A percentile compares a stretch with the other conserved stretches of the same genome.
phyloP scores from a whole-genome alignment of 2,797 vertebrate species.

The Leucoraja ocellata region DNA sequence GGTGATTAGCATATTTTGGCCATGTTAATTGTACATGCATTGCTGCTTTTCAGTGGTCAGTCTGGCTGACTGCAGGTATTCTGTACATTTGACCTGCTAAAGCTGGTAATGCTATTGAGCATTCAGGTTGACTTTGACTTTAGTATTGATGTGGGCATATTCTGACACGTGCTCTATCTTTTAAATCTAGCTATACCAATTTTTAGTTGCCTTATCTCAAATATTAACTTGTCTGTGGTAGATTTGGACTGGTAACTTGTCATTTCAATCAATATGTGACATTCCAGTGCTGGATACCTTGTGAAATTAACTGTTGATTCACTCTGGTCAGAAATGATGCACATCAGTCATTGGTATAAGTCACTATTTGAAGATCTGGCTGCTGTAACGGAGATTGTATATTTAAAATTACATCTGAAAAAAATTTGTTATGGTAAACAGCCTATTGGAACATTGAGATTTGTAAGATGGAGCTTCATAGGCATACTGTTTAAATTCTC shows the following conservation, averaged over 20 bases:
- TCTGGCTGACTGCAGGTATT: slow-evolving; percentile 20
- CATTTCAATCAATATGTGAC: slow-evolving; percentile 21
- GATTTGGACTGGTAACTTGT: slow-evolving; percentile 31
- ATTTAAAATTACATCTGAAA: slow-evolving; percentile 31
- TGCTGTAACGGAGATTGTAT: slow-evolving; percentile 21
- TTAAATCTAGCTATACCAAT: slow-evolving; percentile 21
- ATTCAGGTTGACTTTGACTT: slow-evolving; percentile 33
- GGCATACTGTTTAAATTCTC: slow-evolving; percentile 35
- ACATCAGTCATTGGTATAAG: slow-evolving; percentile 32
- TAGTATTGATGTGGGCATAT: slow-evolving; percentile 38
- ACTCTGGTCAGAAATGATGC: slow-evolving; percentile 35
- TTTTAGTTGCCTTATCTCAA: slow-evolving; percentile 36
- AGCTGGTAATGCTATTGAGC: slow-evolving; percentile 30
- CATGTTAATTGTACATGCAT: slow-evolving; percentile 16
- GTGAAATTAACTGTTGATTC: slow-evolving; percentile 20
- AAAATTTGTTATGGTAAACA: slow-evolving; percentile 37
- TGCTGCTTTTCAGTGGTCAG: slow-evolving; percentile 35
- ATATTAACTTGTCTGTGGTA: slow-evolving; percentile 33
- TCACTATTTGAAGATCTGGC: slow-evolving; percentile 35
- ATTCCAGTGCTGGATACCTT: slow-evolving; percentile 33
- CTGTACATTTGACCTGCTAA: slow-evolving; percentile 35
- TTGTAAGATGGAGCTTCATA: slow-evolving; percentile 32
- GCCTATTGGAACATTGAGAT: slow-evolving; percentile 32
- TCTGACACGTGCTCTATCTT: slow-evolving; percentile 29
- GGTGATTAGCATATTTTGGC: slow-evolving; percentile 3